phyloP scores from a whole-genome alignment of 35 echinoderm and acorn worm genomes.

The Strongylocentrotus purpuratus region DNA sequence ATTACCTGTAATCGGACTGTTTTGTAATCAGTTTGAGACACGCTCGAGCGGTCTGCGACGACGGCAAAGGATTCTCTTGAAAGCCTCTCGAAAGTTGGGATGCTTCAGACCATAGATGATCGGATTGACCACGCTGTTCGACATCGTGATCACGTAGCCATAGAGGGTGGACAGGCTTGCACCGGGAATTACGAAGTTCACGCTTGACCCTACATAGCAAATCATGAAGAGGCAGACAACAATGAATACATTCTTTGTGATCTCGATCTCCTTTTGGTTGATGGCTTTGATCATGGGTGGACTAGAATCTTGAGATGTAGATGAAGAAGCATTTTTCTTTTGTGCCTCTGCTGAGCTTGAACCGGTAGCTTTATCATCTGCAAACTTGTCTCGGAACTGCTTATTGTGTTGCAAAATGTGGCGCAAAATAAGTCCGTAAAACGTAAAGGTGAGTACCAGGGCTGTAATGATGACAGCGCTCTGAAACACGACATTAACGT shows the following conservation, averaged over 20 bases:
- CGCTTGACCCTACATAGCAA: constrained; percentile 33
- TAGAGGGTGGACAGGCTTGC: constrained; percentile 43
- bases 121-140: neutral
- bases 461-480: neutral
- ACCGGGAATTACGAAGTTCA: constrained; percentile 43
- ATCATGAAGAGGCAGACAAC: constrained; percentile 54
- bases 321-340: neutral
- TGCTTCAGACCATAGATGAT: neutral
- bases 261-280: constrained; percentile 41
- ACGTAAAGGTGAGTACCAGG: neutral
- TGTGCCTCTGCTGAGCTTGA: neutral
- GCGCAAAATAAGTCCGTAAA: constrained; percentile 14
- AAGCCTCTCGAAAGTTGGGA: neutral
- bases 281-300: neutral
- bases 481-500: neutral
- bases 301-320: neutral
- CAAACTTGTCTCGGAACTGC: neutral
- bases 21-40: neutral
- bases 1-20: neutral
- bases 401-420: neutral
- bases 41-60: neutral
- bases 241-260: constrained; percentile 61
- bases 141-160: neutral
- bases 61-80: neutral
- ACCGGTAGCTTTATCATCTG: neutral